Percentiles rank a stretch among this genome's conserved stretches.
phyloP scores from a whole-genome alignment of 2,888 invertebrate species.

The Eupithecia pulchellata region DNA sequence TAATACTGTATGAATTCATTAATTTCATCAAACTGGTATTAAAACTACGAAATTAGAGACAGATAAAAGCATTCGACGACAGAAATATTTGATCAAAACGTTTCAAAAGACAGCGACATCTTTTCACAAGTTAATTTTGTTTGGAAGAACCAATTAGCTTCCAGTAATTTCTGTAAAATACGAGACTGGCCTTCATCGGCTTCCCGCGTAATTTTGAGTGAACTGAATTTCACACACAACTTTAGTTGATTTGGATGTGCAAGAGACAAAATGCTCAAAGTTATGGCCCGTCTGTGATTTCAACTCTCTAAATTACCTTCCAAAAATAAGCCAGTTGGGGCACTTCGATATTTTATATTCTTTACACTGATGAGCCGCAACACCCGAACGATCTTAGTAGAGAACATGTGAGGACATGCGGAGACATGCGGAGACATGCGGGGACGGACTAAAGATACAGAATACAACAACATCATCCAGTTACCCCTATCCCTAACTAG shows the following conservation, averaged over 20 bases:
- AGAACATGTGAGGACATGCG: conserved; percentile 20
- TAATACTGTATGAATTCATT: background rate
- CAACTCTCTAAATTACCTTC: conserved; percentile 54
- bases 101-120: background rate
- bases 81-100: background rate
- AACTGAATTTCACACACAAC: conserved; percentile 14
- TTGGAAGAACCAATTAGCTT: conserved; percentile 24
- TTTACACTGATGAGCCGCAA: conserved; percentile 61
- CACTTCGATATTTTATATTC: conserved; percentile 72
- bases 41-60: background rate
- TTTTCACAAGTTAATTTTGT: conserved; percentile 23
- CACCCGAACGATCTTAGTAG: conserved; percentile 34
- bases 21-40: background rate
- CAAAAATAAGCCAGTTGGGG: conserved; percentile 63
- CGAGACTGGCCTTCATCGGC: conserved; percentile 15
- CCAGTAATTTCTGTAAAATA: conserved; percentile 29
- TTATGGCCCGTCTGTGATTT: conserved; percentile 46
- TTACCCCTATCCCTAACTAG: too few species aligned
- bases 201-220: conserved; percentile 21
- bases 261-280: conserved; percentile 34
- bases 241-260: conserved; percentile 12
- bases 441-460: too few species aligned
- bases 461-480: too few species aligned
- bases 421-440: too few species aligned
- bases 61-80: background rate